phyloP scores from a whole-genome alignment of 2,797 vertebrate genomes.

The Gorsachius magnificus region DNA sequence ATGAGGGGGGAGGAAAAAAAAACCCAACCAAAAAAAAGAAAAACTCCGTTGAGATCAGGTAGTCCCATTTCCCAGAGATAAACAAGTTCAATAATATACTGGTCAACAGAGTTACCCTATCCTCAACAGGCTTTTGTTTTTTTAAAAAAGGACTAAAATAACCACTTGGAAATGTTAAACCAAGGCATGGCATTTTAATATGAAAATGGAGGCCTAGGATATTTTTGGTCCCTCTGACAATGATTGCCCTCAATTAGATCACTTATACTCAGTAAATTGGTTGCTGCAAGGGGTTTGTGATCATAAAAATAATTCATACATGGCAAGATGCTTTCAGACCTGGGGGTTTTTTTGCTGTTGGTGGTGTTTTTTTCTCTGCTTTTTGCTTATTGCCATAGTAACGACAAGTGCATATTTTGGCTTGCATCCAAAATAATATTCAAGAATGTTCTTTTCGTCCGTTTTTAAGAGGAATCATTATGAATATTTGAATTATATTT shows the following conservation, averaged over 20 bases:
- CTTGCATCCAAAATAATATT: slow-evolving; percentile 67
- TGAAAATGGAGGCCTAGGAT: slow-evolving; percentile 80
- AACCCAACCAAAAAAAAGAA: not conserved
- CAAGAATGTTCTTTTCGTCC: slow-evolving; percentile 63
- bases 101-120: slow-evolving; percentile 79
- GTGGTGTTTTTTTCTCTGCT: not conserved
- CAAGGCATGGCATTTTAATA: slow-evolving; percentile 89
- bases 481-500: slow-evolving; percentile 74
- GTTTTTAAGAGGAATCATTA: slow-evolving; percentile 63
- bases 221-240: slow-evolving; percentile 83
- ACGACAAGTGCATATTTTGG: slow-evolving; percentile 84
- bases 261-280: slow-evolving; percentile 77
- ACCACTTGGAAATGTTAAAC: slow-evolving; percentile 85
- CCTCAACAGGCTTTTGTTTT: slow-evolving; percentile 80
- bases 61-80: slow-evolving; percentile 76
- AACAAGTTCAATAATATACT: slow-evolving; percentile 76
- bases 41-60: slow-evolving; percentile 79
- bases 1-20: not conserved
- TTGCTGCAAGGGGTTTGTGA: slow-evolving; percentile 51
- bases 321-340: slow-evolving; percentile 59
- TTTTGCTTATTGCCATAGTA: slow-evolving; percentile 78
- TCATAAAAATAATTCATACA: slow-evolving; percentile 75
- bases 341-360: not conserved
- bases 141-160: slow-evolving; percentile 78
- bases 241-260: slow-evolving; percentile 93